Percentiles rank a stretch among this genome's conserved stretches.
phyloP scores from a whole-genome alignment of 2,113 vertebrate species.

The Tachysurus vachellii region DNA sequence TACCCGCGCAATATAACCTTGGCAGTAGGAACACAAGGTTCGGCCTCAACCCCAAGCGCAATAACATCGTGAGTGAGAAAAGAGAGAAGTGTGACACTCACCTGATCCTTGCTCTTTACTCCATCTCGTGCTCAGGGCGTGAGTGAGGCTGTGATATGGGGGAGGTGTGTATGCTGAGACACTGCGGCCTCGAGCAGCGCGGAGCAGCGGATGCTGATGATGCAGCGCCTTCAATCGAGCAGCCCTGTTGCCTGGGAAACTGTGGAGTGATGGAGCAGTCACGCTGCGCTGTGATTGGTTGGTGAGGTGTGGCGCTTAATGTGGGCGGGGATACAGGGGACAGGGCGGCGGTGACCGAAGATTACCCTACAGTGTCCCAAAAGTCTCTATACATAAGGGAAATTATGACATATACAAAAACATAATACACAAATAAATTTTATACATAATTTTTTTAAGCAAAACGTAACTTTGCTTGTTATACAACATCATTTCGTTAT shows the following conservation, averaged over 20 bases:
- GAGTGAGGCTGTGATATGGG: slow-evolving; percentile 78
- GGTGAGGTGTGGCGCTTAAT: slow-evolving; percentile 70
- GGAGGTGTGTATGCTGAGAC: slow-evolving; percentile 83
- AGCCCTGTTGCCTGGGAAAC: slow-evolving; percentile 91
- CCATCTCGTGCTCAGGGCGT: slow-evolving; percentile 81
- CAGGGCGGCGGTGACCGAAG: slow-evolving; percentile 55
- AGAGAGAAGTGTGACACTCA: slow-evolving; percentile 71
- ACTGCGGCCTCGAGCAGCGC: slow-evolving; percentile 80
- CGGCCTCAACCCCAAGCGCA: not conserved
- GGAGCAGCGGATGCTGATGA: slow-evolving; percentile 76
- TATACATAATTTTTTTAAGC: too few relatives aligned
- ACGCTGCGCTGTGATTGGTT: slow-evolving; percentile 84
- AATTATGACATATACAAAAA: too few relatives aligned
- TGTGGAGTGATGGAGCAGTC: slow-evolving; percentile 88
- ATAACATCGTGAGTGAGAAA: slow-evolving; percentile 58
- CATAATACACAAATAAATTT: too few relatives aligned
- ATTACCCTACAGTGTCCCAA: not conserved
- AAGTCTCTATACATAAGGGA: too few relatives aligned
- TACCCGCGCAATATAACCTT: slow-evolving; percentile 53
- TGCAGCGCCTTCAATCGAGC: slow-evolving; percentile 92
- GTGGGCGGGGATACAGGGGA: slow-evolving; percentile 53
- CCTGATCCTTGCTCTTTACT: slow-evolving; percentile 80
- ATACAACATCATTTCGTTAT: too few relatives aligned
- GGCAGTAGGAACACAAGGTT: not conserved
- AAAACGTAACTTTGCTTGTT: too few relatives aligned